Base-by-base conservation (phyloP, 2,797 vertebrate genomes). In the Oreonectes daqikongensis region DNA sequence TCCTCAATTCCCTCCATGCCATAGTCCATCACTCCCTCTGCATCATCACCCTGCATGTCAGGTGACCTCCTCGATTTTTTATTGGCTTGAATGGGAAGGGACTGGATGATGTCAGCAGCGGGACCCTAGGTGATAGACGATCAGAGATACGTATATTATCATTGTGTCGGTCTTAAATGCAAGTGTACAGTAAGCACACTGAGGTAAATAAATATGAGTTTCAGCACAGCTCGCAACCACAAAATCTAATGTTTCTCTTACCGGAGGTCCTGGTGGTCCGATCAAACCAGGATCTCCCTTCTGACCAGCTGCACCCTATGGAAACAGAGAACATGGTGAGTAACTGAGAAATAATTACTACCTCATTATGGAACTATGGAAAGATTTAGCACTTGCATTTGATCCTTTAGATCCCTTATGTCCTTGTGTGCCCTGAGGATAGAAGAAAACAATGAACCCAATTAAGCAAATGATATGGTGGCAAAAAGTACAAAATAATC, bases 331-430 rank as follows among this genome's bases (percentile, higher is more conserved):
- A 80, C 22, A 60, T 10, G 8, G 55, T 42, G 20, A 2, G 48
- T 44, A 30, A 85, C 50, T 1, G 24, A 6, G 2, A 71, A 44
- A 63, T 2, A 40, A 30, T 24, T 2, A 4, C 6, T 42, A 28
- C 0, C 2, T 18, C 59, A 59, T 14, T 40, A 32, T 72, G 6
- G 12, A 50, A 8, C n/a, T 30, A 38, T 67, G 78, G 24, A 22
- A 14, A 72, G 64, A 48, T 2, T 46, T n/a, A 24, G 2, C 59
- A 95, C 97, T 97, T 87, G 99, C 98, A 1, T 38, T 18, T 40
- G 96, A 95, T 86, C 98, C 98, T 90, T 99, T 99, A 67, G 95
- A 94, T 42, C 98, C 98, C 84, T 99, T 99, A 44, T 95, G 94
- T 87, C 98, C 98, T 86, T 94, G 93, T 75, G 96, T 77, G 80